Evolutionary conservation across 2,888 invertebrate genomes (phyloP), one percentile per base, ranked within the genome.

Genomic region (Agrotis ipsilon): DNA sequence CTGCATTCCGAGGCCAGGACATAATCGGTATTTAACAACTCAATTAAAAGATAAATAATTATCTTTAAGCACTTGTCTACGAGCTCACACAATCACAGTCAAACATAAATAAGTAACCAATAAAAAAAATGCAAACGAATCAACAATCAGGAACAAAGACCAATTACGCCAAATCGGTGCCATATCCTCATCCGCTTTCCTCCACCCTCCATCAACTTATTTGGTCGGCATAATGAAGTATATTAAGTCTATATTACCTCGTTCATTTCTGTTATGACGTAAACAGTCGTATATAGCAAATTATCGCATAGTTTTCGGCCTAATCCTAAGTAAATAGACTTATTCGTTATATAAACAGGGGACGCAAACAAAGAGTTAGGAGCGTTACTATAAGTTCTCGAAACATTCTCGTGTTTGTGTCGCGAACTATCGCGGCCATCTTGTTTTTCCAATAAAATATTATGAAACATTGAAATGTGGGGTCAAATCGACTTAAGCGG

Each of bases 251-350:
- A 66, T 76, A 82, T 77, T 64, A 74, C 59, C 77, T 68, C 64
- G 69, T 68, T 19, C 51, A 49, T 72, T 59, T 74, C 19, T 65
- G 61, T 66, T 60, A 77, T 75, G 81, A 82, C 82, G 81, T 77
- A 77, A 87, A 83, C 78, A 87, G 76, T 75, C 78, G 83, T 86
- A 83, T 72, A 80, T 82, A 81, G 78, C 82, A 80, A 86, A 87
- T 90, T 83, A 88, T 87, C 82, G 78, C 82, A 84, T 82, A 85
- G 88, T 86, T 85, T 82, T 80, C 80, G 68, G 59, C 72, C 75
- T 88, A 89, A 89, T 88, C 83, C 86, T 67, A 67, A 82, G 81
- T 78, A 89, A 89, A 89, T 84, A 87, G 64, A 81, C 82, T 81
- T 81, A 81, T 79, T 77, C 69, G 71, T 81, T 76, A 72, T 68